Evolutionary conservation across 2,113 vertebrate genomes (phyloP).

Genomic region (Bothrops jararaca): DNA sequence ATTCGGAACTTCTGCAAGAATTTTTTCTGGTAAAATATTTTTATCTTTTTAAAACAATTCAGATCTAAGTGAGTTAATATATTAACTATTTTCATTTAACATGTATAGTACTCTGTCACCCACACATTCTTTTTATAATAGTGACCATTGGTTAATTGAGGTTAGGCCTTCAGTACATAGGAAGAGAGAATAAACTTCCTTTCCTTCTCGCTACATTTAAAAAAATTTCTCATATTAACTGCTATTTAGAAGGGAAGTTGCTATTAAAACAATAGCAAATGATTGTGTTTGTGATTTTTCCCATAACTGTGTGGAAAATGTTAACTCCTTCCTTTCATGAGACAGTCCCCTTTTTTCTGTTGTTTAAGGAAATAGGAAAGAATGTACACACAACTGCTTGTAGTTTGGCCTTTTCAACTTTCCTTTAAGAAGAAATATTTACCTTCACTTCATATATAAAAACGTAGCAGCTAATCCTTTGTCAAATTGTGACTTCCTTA

Average conservation of each 20-base stretch:
- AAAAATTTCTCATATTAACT: background rate
- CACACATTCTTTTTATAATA: background rate
- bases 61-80: background rate
- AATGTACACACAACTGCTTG: background rate
- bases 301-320: background rate
- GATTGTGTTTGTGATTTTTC: background rate
- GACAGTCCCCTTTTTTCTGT: background rate
- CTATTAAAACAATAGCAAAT: background rate
- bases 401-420: background rate
- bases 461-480: background rate
- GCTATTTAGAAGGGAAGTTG: background rate
- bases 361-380: background rate
- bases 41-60: background rate
- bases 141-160: background rate
- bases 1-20: background rate
- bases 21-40: background rate
- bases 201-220: background rate
- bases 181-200: background rate
- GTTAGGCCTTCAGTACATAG: background rate
- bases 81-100: background rate
- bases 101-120: background rate
- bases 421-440: background rate
- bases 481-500: background rate
- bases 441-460: background rate
- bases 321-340: background rate